These are phyloP conservation scores for Bovichtus diacanthus DNA, from an alignment of 2,797 vertebrate species.

Conservation along the genomic window DNA sequence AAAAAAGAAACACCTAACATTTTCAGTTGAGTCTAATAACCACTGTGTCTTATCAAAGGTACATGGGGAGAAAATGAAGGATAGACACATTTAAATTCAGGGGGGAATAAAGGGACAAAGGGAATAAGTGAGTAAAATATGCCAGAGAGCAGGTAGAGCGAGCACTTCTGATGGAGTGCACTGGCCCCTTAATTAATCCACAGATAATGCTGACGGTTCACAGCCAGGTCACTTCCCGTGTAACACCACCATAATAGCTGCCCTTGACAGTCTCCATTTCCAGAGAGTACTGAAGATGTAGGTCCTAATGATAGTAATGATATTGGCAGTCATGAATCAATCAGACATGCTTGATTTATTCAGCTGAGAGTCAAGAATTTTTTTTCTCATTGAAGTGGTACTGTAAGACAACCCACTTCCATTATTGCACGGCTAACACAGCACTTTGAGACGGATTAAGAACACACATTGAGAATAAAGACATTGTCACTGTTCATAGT, in stretches of 20 bases:
- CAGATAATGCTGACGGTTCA: slow-evolving; percentile 71
- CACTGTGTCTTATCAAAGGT: slow-evolving; percentile 22
- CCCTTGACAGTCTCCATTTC: slow-evolving; percentile 65
- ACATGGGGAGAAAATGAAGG: slow-evolving; percentile 2
- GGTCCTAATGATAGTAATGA: slow-evolving; percentile 53
- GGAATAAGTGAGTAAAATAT: slow-evolving; percentile 3
- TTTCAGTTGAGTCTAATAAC: slow-evolving; percentile 20
- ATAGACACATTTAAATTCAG: slow-evolving; percentile 42
- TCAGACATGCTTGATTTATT: slow-evolving; percentile 63
- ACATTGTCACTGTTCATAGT: slow-evolving; percentile 41
- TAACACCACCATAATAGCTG: slow-evolving; percentile 57
- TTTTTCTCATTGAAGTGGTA: slow-evolving; percentile 37
- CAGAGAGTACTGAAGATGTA: slow-evolving; percentile 52
- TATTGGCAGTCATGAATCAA: slow-evolving; percentile 71
- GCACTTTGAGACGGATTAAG: slow-evolving; percentile 52
- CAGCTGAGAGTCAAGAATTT: slow-evolving; percentile 40
- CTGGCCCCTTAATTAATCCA: slow-evolving; percentile 64
- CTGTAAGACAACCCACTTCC: slow-evolving; percentile 49
- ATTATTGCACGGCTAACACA: slow-evolving; percentile 41
- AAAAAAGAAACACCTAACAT: background rate
- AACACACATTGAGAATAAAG: slow-evolving; percentile 34
- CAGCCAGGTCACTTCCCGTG: slow-evolving; percentile 62
- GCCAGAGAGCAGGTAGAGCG: background rate
- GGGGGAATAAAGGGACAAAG: slow-evolving; percentile 29
- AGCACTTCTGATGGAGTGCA: slow-evolving; percentile 7